Percentiles rank a stretch among this genome's conserved stretches.
phyloP scores from a whole-genome alignment of 1,140 invertebrate genomes.

The Wasmannia auropunctata region DNA sequence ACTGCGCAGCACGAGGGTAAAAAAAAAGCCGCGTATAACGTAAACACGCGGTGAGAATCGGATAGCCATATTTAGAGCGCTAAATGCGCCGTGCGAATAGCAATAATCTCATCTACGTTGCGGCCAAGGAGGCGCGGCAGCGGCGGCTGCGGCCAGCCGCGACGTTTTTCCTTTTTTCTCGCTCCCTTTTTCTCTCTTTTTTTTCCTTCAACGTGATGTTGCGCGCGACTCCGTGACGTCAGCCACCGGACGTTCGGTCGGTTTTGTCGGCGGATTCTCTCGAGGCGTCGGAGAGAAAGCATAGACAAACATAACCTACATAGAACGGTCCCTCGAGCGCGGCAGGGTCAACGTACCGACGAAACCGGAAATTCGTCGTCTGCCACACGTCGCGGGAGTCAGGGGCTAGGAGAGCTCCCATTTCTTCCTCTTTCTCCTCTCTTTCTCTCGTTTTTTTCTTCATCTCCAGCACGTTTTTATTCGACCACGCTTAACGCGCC shows the following conservation, averaged over 20 bases:
- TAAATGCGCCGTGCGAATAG: constrained; percentile 10
- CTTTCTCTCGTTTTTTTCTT: too few species aligned
- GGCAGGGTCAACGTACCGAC: constrained; percentile 46
- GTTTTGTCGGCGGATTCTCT: constrained; percentile 26
- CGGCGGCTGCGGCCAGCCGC: not conserved
- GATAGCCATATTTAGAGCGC: constrained; percentile 35
- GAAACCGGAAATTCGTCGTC: constrained; percentile 57
- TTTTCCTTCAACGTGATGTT: not conserved
- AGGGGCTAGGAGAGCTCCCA: not conserved
- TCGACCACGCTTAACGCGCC: not conserved
- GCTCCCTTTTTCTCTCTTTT: not conserved
- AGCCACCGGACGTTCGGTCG: constrained; percentile 12
- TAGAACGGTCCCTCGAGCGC: constrained; percentile 53
- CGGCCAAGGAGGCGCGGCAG: not conserved
- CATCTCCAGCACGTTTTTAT: not conserved
- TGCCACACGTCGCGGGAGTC: not conserved
- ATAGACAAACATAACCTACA: constrained; percentile 59
- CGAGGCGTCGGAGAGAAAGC: constrained; percentile 35
- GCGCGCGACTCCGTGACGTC: constrained; percentile 35
- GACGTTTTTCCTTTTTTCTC: not conserved
- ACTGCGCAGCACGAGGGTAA: not conserved
- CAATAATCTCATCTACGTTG: not conserved
- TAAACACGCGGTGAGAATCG: constrained; percentile 16
- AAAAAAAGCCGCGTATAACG: not conserved
- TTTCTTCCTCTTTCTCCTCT: not conserved